phyloP scores from a whole-genome alignment of 2,888 invertebrate genomes.

The Papilio gigon region DNA sequence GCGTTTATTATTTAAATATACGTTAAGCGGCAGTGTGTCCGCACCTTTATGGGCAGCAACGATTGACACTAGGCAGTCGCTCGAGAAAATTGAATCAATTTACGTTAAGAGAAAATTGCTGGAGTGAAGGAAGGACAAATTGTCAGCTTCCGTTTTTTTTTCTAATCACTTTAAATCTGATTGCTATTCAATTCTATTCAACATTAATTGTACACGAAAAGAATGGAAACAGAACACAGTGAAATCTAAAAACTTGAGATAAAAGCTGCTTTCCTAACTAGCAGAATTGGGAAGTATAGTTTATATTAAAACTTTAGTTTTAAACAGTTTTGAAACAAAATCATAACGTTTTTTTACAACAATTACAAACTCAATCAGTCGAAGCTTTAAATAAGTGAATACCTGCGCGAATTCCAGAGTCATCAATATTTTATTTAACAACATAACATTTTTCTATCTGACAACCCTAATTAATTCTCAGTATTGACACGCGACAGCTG shows the following conservation, averaged over 20 bases:
- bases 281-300: neutral
- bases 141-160: slow-evolving; percentile 53
- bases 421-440: too few relatives aligned
- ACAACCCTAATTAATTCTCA: slow-evolving; percentile 7
- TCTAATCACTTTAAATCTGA: slow-evolving; percentile 40
- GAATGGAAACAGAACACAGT: neutral
- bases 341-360: too few relatives aligned
- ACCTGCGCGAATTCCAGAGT: too few relatives aligned
- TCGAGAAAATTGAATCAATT: slow-evolving; percentile 62
- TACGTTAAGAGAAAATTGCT: slow-evolving; percentile 62
- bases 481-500: slow-evolving; percentile 21
- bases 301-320: neutral
- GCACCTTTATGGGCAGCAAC: slow-evolving; percentile 42
- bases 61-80: slow-evolving; percentile 46
- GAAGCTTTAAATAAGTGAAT: too few relatives aligned
- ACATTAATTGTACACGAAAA: slow-evolving; percentile 9
- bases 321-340: too few relatives aligned
- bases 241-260: too few relatives aligned
- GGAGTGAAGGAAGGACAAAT: slow-evolving; percentile 50
- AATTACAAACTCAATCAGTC: too few relatives aligned
- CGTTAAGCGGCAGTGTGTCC: slow-evolving; percentile 11
- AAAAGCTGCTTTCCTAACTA: neutral
- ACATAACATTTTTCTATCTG: neutral
- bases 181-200: slow-evolving; percentile 37
- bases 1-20: neutral